Conservation (phyloP, 1,140 invertebrate genomes). For the Bombus waltoni region DNA sequence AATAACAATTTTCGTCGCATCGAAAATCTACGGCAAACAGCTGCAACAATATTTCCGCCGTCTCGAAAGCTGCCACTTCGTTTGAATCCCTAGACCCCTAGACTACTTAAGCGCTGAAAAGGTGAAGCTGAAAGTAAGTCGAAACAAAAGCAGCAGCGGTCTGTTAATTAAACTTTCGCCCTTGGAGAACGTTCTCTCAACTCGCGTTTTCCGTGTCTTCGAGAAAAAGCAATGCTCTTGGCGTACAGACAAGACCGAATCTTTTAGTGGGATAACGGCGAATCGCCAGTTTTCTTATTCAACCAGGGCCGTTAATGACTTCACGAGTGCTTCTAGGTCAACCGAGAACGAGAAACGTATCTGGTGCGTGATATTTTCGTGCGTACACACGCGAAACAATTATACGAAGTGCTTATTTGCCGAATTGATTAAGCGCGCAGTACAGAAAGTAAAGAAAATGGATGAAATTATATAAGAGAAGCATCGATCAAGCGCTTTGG, state of each 20-base stretch:
- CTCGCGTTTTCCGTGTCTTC: neutral
- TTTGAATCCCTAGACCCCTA: neutral
- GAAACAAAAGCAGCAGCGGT: slow-evolving; percentile 8
- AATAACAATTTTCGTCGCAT: neutral
- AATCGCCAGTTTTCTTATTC: slow-evolving; percentile 12
- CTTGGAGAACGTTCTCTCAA: neutral
- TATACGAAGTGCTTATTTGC: no score
- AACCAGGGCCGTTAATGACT: neutral
- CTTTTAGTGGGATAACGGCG: neutral
- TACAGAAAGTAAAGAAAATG: no score
- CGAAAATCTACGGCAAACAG: neutral
- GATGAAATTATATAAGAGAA: no score
- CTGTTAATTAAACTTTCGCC: slow-evolving; percentile 28
- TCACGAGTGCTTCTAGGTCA: slow-evolving; percentile 3
- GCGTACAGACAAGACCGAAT: neutral
- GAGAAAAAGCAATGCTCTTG: slow-evolving; percentile 10
- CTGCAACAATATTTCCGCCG: neutral
- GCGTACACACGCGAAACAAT: neutral
- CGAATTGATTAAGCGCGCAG: no score
- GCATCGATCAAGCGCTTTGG: no score
- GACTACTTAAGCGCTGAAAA: neutral
- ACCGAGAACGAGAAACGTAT: neutral
- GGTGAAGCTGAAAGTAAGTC: slow-evolving; percentile 29
- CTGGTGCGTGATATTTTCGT: neutral
- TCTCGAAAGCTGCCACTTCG: slow-evolving; percentile 10